Evolutionary conservation across 2,113 vertebrate species (phyloP), one percentile per base, ranked within the genome.

Genomic region (Sinocyclocheilus rhinocerous): DNA sequence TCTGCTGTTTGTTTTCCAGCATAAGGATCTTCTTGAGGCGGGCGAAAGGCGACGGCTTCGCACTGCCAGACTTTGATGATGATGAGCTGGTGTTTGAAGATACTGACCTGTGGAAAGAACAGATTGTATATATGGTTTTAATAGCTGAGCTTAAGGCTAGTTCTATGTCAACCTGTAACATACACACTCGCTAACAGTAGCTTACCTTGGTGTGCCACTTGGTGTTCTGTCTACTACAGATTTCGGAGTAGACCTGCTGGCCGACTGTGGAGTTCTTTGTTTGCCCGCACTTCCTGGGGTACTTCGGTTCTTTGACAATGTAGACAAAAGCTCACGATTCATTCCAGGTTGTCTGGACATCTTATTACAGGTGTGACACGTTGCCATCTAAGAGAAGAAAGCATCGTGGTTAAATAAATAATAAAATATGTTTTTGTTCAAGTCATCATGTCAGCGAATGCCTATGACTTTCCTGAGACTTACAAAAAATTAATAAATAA

Each of bases 21-120:
- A 91, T 90, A 42, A 99, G 96, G 29, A 99, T 93, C 91, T 94
- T 94, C 93, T 96, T 97, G 86, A 99, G 95, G 67, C 95, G 95
- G 84, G 95, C 95, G 81, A 97, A 96, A 16, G 95, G 93, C 85
- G 95, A 97, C 87, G 95, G 97, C 91, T 95, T 94, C 42, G 90
- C 91, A 83, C 93, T 95, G 0, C 85, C 84, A 20, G 91, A 91
- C 90, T 94, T 97, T 86, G 95, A 93, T 72, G 88, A 89, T 55
- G 93, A 93, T 85, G 92, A 90, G 1, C 89, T 86, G 6, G 93
- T 91, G 61, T 88, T 93, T 0, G 95, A 94, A 22, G 88, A 88
- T 20, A 89, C 86, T 1, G 91, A 90, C 85, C 94, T 95, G 86
- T 1, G 42, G 72, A 22, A 26, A 70, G 24, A 18, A 82, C 73